Evolutionary conservation across 2,888 invertebrate species (phyloP).

Genomic region (Dasypolia templi): DNA sequence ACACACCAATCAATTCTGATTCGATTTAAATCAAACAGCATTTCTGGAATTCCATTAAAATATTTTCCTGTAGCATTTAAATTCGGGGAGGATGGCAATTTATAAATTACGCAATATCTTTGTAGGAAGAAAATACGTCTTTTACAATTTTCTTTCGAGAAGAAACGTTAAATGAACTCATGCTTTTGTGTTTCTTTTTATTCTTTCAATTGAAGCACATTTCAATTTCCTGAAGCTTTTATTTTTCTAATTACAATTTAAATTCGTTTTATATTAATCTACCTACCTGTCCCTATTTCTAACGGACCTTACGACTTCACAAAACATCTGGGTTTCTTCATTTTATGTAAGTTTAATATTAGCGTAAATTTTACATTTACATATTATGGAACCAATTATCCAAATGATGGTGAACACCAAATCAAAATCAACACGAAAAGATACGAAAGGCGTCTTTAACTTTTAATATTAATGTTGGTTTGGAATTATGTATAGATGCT

Average conservation of each 20-base stretch:
- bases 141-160: slow-evolving; percentile 14
- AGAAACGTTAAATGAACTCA: slow-evolving; percentile 4
- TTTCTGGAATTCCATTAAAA: slow-evolving; percentile 61
- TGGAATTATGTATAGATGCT: not conserved
- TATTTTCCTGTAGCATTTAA: slow-evolving; percentile 51
- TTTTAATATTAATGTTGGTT: not conserved
- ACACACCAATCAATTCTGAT: slow-evolving; percentile 53
- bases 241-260: not conserved
- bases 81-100: slow-evolving; percentile 48
- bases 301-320: not conserved
- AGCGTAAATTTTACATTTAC: accelerated
- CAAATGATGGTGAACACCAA: not conserved
- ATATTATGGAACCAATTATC: not conserved
- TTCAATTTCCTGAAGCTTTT: slow-evolving; percentile 12
- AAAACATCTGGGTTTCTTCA: not conserved
- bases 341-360: not conserved
- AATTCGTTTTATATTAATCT: not conserved
- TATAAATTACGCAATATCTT: slow-evolving; percentile 35
- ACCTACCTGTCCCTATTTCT: not conserved
- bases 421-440: too few relatives aligned
- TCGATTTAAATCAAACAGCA: slow-evolving; percentile 63
- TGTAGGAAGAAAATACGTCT: slow-evolving; percentile 15
- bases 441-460: not conserved
- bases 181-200: slow-evolving; percentile 6
- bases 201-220: not conserved